A percentile compares a stretch with the other conserved stretches of the same genome.
phyloP scores from a whole-genome alignment of 2,113 vertebrate species.

The Salminus brasiliensis region DNA sequence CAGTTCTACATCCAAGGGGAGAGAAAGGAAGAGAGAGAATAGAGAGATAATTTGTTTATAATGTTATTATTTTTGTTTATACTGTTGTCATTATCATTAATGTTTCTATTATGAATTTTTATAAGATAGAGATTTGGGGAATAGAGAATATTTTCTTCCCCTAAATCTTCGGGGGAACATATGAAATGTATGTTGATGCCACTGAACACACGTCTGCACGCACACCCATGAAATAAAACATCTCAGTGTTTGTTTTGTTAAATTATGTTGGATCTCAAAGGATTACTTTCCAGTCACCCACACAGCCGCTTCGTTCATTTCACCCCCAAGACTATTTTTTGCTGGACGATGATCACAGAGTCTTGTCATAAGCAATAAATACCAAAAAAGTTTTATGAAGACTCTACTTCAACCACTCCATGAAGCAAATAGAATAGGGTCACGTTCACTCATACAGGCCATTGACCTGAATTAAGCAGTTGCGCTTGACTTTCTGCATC shows the following conservation, averaged over 20 bases:
- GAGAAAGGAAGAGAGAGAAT: neutral
- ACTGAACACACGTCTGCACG: neutral
- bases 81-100: too few species aligned
- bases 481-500: neutral
- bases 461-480: neutral
- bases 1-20: neutral
- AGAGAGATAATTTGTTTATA: too few species aligned
- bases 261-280: constrained; percentile 11
- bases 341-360: neutral
- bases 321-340: neutral
- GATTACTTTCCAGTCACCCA: neutral
- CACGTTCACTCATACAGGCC: neutral
- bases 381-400: neutral
- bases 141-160: neutral
- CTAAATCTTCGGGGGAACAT: neutral
- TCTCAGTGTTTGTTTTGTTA: constrained; percentile 14
- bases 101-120: too few species aligned
- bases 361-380: neutral
- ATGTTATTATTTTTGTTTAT: too few species aligned
- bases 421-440: neutral
- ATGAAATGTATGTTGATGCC: neutral
- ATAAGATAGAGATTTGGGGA: neutral
- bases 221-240: neutral
- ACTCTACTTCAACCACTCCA: neutral
- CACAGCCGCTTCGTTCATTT: constrained; percentile 7